phyloP scores from a whole-genome alignment of 2,113 vertebrate genomes.

The Paratilapia polleni region DNA sequence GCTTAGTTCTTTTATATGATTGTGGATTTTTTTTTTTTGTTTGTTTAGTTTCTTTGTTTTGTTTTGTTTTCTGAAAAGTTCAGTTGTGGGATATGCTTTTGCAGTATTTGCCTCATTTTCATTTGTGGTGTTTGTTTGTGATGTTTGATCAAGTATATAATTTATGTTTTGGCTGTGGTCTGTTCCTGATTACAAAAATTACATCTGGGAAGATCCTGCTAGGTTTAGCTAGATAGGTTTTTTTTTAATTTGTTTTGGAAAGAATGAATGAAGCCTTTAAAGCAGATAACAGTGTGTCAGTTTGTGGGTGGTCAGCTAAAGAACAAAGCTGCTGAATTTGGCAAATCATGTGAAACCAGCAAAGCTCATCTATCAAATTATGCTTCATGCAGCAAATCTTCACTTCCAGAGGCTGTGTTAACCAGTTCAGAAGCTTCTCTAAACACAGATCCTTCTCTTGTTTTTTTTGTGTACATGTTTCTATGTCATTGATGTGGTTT shows the following conservation, averaged over 20 bases:
- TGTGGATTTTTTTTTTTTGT: too few species aligned
- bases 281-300: not conserved
- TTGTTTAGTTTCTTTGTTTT: not conserved
- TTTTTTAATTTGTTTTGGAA: not conserved
- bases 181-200: constrained; percentile 14
- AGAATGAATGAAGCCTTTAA: not conserved
- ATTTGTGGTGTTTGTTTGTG: constrained; percentile 6
- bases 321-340: not conserved
- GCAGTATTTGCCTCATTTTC: constrained; percentile 29
- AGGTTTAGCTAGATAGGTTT: not conserved
- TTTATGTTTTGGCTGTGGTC: constrained; percentile 38
- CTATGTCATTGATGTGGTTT: constrained; percentile 84
- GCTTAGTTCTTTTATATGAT: too few species aligned
- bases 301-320: not conserved
- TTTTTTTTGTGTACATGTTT: constrained; percentile 71
- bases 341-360: not conserved
- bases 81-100: not conserved
- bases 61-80: not conserved
- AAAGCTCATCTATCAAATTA: not conserved
- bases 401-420: not conserved
- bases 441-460: constrained; percentile 66
- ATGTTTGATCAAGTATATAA: constrained; percentile 32
- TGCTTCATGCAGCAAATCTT: constrained; percentile 6
- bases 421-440: constrained; percentile 49
- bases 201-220: constrained; percentile 12